These are phyloP conservation scores for Marcusenius ussheri DNA, from an alignment of 2,113 vertebrate genomes.

Conservation along the genomic window DNA sequence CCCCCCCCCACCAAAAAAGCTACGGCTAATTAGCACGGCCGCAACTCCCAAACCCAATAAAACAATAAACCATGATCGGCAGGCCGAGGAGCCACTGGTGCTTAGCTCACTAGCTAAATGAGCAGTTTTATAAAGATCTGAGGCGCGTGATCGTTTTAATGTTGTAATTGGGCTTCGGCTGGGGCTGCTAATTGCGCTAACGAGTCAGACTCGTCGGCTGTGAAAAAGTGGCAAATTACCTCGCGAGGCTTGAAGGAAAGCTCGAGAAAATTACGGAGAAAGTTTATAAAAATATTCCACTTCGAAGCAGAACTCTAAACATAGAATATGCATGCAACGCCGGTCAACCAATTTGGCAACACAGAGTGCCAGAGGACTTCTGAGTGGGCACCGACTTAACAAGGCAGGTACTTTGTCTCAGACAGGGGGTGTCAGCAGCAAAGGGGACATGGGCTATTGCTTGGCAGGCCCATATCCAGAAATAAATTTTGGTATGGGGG, in stretches of 20 bases:
- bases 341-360: not conserved
- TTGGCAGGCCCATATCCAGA: not conserved
- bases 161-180: slow-evolving; percentile 50
- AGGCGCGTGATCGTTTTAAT: slow-evolving; percentile 48
- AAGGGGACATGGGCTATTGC: not conserved
- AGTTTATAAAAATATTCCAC: not conserved
- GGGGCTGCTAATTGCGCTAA: slow-evolving; percentile 54
- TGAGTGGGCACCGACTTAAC: not conserved
- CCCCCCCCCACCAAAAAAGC: slow-evolving; percentile 22
- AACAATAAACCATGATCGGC: slow-evolving; percentile 33
- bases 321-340: not conserved
- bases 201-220: slow-evolving; percentile 51
- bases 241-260: not conserved
- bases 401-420: not conserved
- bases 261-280: not conserved
- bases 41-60: slow-evolving; percentile 46
- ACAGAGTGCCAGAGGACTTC: not conserved
- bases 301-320: not conserved
- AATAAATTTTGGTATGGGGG: not conserved
- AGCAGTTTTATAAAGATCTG: slow-evolving; percentile 41
- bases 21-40: slow-evolving; percentile 52
- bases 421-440: not conserved
- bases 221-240: slow-evolving; percentile 56
- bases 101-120: slow-evolving; percentile 52
- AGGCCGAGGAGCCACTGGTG: slow-evolving; percentile 20